Conservation (phyloP, 2,888 invertebrate species). For the Heliconius charithonia region DNA sequence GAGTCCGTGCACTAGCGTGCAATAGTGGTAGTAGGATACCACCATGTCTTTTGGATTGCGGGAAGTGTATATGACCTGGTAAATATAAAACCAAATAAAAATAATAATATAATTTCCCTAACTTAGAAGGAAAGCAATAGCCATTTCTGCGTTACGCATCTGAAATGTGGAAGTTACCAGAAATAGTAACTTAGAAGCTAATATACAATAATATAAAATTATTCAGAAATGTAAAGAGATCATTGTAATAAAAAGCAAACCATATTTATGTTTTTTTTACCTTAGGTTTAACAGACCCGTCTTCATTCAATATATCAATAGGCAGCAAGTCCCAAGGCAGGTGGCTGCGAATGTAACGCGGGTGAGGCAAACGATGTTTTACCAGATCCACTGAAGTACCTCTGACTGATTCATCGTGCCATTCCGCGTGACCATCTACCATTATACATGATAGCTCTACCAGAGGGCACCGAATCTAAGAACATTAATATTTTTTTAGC, state of each 20-base stretch:
- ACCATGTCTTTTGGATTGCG: conserved; percentile 96
- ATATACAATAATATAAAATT: no score
- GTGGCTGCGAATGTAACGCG: conserved; percentile 90
- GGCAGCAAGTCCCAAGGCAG: conserved; percentile 89
- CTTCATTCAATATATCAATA: conserved; percentile 84
- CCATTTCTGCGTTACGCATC: no score
- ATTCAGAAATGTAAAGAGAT: not conserved
- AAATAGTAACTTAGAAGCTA: no score
- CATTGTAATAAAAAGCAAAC: not conserved
- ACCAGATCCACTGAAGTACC: conserved; percentile 90
- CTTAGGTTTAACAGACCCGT: conserved; percentile 88
- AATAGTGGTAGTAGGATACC: conserved; percentile 94
- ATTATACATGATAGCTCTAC: conserved; percentile 88
- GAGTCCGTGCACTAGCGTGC: conserved; percentile 87
- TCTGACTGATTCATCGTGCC: conserved; percentile 83
- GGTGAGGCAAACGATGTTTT: conserved; percentile 85
- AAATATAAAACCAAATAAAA: not conserved
- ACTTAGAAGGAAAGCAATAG: no score
- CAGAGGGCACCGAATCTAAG: conserved; percentile 87
- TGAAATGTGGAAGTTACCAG: no score
- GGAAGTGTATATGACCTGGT: conserved; percentile 92
- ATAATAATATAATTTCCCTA: no score
- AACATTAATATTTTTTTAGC: not conserved
- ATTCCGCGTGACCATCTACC: conserved; percentile 84
- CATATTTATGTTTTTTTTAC: conserved; percentile 62